A percentile compares a stretch with the other conserved stretches of the same genome.
phyloP scores from a whole-genome alignment of 1,140 invertebrate species.

The Tetramorium parvispinum region DNA sequence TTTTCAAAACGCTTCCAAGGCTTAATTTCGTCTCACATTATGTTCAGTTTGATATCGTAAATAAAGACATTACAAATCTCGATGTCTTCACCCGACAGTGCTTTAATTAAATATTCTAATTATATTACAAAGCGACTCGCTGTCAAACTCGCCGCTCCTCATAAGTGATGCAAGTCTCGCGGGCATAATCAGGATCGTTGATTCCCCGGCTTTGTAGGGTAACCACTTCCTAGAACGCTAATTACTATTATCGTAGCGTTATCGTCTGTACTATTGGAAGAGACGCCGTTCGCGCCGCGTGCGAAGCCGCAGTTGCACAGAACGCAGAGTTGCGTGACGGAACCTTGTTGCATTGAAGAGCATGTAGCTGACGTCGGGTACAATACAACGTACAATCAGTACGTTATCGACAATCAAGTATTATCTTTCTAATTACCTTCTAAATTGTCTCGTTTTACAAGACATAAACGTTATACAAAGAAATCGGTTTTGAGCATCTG shows the following conservation, averaged over 20 bases:
- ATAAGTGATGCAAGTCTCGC: not conserved
- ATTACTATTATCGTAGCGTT: constrained; percentile 67
- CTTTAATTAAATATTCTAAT: constrained; percentile 27
- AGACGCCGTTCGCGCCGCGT: constrained; percentile 14
- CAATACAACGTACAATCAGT: not conserved
- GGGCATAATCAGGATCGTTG: constrained; percentile 62
- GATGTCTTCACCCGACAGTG: not conserved
- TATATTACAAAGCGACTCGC: constrained; percentile 12
- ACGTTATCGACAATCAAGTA: not conserved
- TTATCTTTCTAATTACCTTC: not conserved
- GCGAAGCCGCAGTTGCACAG: not conserved
- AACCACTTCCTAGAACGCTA: constrained; percentile 73
- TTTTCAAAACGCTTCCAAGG: not conserved
- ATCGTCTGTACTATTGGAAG: constrained; percentile 63
- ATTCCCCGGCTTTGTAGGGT: constrained; percentile 40
- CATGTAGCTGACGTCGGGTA: not conserved
- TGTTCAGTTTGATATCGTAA: not conserved
- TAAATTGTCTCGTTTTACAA: not conserved
- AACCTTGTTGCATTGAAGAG: constrained; percentile 2
- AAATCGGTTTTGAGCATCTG: not conserved
- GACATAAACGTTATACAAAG: not conserved
- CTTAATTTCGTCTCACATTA: not conserved
- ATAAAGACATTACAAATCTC: not conserved
- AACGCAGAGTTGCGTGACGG: not conserved
- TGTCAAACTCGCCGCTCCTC: not conserved